phyloP scores from a whole-genome alignment of 2,113 vertebrate species.

The Murina feae region DNA sequence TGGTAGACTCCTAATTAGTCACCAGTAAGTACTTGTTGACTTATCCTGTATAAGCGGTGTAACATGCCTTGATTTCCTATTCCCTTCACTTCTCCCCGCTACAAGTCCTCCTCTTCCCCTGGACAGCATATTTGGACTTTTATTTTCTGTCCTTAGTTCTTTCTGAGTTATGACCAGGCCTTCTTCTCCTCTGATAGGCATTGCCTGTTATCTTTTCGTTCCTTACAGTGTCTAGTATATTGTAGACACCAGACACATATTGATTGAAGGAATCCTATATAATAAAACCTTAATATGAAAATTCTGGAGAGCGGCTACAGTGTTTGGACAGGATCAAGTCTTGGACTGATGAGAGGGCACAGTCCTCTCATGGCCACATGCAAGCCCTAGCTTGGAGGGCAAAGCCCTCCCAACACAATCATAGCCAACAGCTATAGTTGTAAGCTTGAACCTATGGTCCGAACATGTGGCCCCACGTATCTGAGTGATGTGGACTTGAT shows the following conservation, averaged over 20 bases:
- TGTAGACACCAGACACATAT: background rate
- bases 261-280: background rate
- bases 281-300: too few relatives aligned
- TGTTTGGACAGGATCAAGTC: too few relatives aligned
- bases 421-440: too few relatives aligned
- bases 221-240: background rate
- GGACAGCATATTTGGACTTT: background rate
- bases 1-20: slow-evolving; percentile 11
- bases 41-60: background rate
- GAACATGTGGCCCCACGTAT: too few relatives aligned
- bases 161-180: background rate
- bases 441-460: too few relatives aligned
- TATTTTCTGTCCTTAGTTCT: background rate
- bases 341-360: too few relatives aligned
- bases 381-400: too few relatives aligned
- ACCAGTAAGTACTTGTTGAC: background rate
- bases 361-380: too few relatives aligned
- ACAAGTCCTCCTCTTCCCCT: background rate
- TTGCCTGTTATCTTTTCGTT: background rate
- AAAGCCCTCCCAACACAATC: too few relatives aligned
- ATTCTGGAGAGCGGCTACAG: too few relatives aligned
- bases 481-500: too few relatives aligned
- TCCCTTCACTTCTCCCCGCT: background rate
- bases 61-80: background rate
- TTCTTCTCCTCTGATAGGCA: background rate